phyloP scores from a whole-genome alignment of 2,797 vertebrate species.

The Iguana delicatissima region DNA sequence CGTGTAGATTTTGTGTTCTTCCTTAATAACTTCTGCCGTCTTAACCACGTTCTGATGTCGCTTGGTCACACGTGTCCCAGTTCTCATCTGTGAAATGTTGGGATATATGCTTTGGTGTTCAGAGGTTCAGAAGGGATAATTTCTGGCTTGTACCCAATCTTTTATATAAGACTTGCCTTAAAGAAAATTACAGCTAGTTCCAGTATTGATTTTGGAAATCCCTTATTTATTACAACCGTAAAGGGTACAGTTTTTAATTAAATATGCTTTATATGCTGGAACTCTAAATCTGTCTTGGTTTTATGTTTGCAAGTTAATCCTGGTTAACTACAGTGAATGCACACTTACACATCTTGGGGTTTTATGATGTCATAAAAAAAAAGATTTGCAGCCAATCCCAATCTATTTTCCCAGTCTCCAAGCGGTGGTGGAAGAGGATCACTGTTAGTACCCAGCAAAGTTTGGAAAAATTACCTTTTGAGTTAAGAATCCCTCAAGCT shows the following conservation, averaged over 20 bases:
- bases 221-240: background rate
- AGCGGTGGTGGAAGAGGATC: background rate
- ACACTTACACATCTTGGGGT: background rate
- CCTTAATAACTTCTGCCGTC: too few relatives aligned
- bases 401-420: background rate
- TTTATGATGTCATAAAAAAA: background rate
- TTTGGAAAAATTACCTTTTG: background rate
- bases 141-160: background rate
- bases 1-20: too few relatives aligned
- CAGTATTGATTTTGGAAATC: background rate
- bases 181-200: background rate
- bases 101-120: background rate
- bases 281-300: background rate
- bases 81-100: too few relatives aligned
- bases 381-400: background rate
- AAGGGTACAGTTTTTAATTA: slow-evolving; percentile 1
- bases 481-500: too few relatives aligned
- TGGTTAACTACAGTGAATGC: background rate
- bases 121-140: background rate
- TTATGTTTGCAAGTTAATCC: slow-evolving; percentile 1
- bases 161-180: background rate
- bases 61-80: too few relatives aligned
- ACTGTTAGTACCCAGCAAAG: background rate
- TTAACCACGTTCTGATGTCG: too few relatives aligned
- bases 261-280: background rate